phyloP scores from a whole-genome alignment of 1,140 invertebrate species.

The Riptortus pedestris region DNA sequence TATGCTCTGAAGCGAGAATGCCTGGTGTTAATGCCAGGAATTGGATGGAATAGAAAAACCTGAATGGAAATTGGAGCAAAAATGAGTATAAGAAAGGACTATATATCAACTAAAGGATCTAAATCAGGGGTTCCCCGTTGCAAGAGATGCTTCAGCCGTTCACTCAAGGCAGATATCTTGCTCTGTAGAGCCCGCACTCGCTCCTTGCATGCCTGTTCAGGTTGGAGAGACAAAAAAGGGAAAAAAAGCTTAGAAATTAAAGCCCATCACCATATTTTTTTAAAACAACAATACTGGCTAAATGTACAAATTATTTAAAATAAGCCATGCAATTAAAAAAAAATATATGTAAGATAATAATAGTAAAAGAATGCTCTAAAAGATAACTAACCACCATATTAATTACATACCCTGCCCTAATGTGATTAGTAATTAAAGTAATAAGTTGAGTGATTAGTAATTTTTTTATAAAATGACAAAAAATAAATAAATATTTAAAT shows the following conservation, averaged over 20 bases:
- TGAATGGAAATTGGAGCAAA: neutral
- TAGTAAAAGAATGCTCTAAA: too few relatives aligned
- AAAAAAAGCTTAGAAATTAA: slow-evolving; percentile 13
- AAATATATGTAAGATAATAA: too few relatives aligned
- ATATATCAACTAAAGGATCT: slow-evolving; percentile 43
- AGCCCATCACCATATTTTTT: slow-evolving; percentile 9
- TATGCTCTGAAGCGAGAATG: slow-evolving; percentile 20
- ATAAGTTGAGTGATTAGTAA: too few relatives aligned
- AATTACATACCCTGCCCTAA: too few relatives aligned
- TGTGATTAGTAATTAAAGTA: too few relatives aligned
- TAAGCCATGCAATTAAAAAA: slow-evolving; percentile 2
- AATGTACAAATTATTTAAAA: slow-evolving; percentile 11
- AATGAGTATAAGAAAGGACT: neutral
- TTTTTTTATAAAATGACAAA: too few relatives aligned
- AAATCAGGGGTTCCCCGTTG: slow-evolving; percentile 61
- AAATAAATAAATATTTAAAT: too few relatives aligned
- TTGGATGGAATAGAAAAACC: slow-evolving; percentile 2
- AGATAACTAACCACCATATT: neutral
- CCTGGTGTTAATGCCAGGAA: slow-evolving; percentile 10
- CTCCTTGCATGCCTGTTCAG: slow-evolving; percentile 65
- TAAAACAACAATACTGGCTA: neutral
- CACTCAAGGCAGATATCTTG: slow-evolving; percentile 74
- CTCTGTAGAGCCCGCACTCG: slow-evolving; percentile 72
- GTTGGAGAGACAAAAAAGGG: slow-evolving; percentile 23
- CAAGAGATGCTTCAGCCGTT: slow-evolving; percentile 74